Evolutionary conservation across 2,888 invertebrate species (phyloP).

Genomic region (Sesia bembeciformis): DNA sequence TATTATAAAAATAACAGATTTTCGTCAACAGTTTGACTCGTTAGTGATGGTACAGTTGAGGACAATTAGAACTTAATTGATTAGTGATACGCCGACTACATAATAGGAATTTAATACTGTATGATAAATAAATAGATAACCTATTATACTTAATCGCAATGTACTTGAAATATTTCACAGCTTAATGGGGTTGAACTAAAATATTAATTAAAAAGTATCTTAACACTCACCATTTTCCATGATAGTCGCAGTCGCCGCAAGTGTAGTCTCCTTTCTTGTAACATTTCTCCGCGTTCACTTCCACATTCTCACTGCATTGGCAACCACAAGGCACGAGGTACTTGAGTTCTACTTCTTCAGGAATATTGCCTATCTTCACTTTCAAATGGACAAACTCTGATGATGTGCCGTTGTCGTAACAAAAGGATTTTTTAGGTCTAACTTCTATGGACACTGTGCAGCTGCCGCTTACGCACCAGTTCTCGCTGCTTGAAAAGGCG

Average conservation of each 20-base stretch:
- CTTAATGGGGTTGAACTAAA: no score
- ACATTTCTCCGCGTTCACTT: constrained; percentile 51
- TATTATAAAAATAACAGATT: no score
- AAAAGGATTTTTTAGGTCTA: constrained; percentile 26
- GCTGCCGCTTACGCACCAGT: constrained; percentile 11
- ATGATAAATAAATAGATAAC: no score
- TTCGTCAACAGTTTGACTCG: no score
- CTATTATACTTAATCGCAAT: no score
- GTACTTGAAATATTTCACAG: no score
- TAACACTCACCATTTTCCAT: constrained; percentile 42
- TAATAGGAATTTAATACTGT: no score
- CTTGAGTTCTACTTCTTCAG: constrained; percentile 26
- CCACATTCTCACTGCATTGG: constrained; percentile 30
- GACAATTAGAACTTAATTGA: no score
- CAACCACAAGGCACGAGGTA: constrained; percentile 54
- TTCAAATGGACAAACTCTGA: constrained; percentile 28
- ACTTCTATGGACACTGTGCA: constrained; percentile 23
- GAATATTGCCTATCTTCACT: constrained; percentile 23
- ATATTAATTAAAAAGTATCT: no score
- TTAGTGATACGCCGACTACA: no score
- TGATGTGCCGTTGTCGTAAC: constrained; percentile 19
- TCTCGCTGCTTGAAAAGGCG: constrained; percentile 10
- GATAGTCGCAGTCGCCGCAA: constrained; percentile 78
- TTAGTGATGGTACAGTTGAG: no score
- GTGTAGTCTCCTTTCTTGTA: constrained; percentile 62